A percentile compares a stretch with the other conserved stretches of the same genome.
Evolutionary conservation across 2,797 vertebrate species (phyloP).

Genomic region (Limosa lapponica): DNA sequence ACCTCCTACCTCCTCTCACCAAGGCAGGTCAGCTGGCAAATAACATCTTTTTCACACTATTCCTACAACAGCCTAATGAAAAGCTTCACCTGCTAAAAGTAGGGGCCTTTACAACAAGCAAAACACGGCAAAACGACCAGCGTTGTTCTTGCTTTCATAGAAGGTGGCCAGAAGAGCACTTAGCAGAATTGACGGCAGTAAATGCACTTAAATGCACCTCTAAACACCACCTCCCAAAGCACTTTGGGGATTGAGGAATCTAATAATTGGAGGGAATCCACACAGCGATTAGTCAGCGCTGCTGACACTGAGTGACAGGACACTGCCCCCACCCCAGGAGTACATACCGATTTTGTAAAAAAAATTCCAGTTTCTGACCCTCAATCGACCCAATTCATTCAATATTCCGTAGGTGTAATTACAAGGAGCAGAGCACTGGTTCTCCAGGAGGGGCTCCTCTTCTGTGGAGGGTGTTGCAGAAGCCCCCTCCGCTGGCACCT

Average conservation of each 20-base stretch:
- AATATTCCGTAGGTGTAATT: rapidly evolving
- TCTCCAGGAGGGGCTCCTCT: neutral
- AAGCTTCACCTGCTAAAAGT: neutral
- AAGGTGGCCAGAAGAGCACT: neutral
- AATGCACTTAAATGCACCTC: neutral
- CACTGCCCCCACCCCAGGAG: rapidly evolving
- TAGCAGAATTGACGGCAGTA: neutral
- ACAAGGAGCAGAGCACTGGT: rapidly evolving
- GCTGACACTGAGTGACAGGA: neutral
- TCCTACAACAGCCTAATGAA: neutral
- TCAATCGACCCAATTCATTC: neutral
- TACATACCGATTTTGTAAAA: rapidly evolving
- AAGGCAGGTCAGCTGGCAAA: neutral
- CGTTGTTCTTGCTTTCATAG: neutral
- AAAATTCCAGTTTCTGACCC: neutral
- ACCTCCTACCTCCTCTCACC: neutral
- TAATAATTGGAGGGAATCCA: neutral
- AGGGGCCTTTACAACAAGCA: neutral
- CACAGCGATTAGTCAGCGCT: neutral
- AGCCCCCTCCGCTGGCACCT: rapidly evolving
- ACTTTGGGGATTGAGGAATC: neutral
- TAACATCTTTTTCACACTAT: neutral
- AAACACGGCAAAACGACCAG: neutral
- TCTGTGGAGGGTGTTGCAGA: neutral
- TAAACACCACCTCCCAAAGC: neutral